Evolutionary conservation across 1,140 invertebrate species (phyloP).

Genomic region (Ceratosolen solmsi): DNA sequence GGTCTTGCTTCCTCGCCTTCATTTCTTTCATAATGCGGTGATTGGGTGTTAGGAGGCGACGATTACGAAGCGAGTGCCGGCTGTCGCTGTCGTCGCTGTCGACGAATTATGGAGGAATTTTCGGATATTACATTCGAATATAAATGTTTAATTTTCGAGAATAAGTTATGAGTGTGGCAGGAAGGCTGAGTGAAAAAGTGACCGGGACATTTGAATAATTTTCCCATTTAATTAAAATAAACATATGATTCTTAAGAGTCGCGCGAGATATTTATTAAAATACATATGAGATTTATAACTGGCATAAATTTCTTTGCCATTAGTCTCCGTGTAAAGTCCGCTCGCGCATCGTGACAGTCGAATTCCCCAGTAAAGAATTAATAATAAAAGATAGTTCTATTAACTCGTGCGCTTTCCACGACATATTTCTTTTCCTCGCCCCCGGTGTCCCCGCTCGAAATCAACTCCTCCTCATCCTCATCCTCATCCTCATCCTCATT

Average conservation of each 20-base stretch:
- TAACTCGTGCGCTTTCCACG: no score
- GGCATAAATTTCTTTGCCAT: neutral
- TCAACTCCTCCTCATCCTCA: no score
- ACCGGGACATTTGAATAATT: conserved; percentile 24
- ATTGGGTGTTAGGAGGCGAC: neutral
- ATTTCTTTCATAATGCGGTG: neutral
- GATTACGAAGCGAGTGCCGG: neutral
- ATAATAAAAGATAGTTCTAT: no score
- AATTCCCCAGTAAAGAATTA: neutral
- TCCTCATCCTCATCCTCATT: no score
- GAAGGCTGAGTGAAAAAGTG: neutral
- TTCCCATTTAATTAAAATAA: conserved; percentile 43
- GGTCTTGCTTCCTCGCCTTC: neutral
- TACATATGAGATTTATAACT: conserved; percentile 10
- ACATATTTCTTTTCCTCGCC: no score
- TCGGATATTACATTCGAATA: conserved; percentile 17
- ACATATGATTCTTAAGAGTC: conserved; percentile 30
- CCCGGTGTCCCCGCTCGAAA: no score
- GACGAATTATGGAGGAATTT: conserved; percentile 34
- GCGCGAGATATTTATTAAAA: neutral
- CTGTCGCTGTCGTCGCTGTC: neutral
- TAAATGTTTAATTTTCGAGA: conserved; percentile 17
- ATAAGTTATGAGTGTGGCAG: neutral
- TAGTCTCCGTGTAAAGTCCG: neutral
- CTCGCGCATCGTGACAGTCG: neutral